These are phyloP conservation scores for Athalia cordata DNA, from an alignment of 2,888 invertebrate species.

Conservation along the genomic window DNA sequence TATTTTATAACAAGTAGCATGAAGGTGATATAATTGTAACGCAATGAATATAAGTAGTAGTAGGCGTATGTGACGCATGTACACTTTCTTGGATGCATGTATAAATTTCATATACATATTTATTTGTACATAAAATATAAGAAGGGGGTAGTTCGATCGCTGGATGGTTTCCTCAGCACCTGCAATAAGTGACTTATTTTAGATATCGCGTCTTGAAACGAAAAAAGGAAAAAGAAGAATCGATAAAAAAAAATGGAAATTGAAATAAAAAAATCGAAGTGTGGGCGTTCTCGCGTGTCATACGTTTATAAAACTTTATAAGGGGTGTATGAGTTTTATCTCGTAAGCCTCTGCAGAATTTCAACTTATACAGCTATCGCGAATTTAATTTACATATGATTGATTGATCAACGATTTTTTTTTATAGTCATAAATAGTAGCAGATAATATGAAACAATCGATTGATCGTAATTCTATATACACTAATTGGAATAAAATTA, in stretches of 20 bases:
- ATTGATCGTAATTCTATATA: not conserved
- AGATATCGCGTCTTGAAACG: not conserved
- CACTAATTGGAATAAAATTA: too few species aligned
- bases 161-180: slow-evolving; percentile 11
- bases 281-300: slow-evolving; percentile 42
- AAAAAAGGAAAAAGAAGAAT: too few species aligned
- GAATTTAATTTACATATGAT: slow-evolving; percentile 42
- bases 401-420: slow-evolving; percentile 36
- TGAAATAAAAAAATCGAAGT: not conserved
- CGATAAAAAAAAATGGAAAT: too few species aligned
- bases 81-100: too few species aligned
- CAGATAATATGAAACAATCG: not conserved
- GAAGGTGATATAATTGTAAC: slow-evolving; percentile 36
- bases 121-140: too few species aligned
- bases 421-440: not conserved
- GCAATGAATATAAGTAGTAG: slow-evolving; percentile 7
- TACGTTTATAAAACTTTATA: not conserved
- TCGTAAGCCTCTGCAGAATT: too few species aligned
- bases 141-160: not conserved
- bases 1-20: not conserved
- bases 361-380: not conserved
- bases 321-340: not conserved
- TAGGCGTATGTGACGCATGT: too few species aligned
- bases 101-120: too few species aligned
- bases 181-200: not conserved